Evolutionary conservation across 2,113 vertebrate species (phyloP), one percentile per base, ranked within the genome.

Genomic region (Picathartes gymnocephalus): DNA sequence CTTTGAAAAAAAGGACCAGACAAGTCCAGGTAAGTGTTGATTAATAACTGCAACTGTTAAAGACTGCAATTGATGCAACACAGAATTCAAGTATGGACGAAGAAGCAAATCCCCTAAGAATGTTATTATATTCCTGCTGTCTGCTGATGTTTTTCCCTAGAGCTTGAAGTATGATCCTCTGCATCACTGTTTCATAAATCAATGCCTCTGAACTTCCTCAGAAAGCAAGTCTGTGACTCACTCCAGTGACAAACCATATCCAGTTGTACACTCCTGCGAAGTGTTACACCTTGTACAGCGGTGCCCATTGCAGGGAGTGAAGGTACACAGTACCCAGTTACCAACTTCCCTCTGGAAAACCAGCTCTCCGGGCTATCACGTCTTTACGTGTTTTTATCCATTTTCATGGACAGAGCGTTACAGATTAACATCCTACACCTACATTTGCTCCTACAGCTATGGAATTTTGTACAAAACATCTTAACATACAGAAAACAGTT

Each of bases 281-380:
- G 28, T 37, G 22, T 74, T 58, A 40, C 65, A 66, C 8, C 12
- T 42, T 58, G 10, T 54, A 19, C 3, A 21, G 6, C 31, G 14
- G 9, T 21, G 20, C 9, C 40, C 20, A 14, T 15, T 68, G 22
- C 15, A 68, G 37, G 14, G 13, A 80, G 11, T 21, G 35, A 66
- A 70, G 24, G 37, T 5, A 78, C 45, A 58, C 7, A 16, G 10
- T 15, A 58, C 4, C 6, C 15, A 42, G 24, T 7, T 35, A 65
- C 30, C 14, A 60, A 31, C 7, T 13, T 70, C 39, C 62, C 68
- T 15, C 15, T 16, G 7, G 24, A 79, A 70, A 47, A 79, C 6
- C 0, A 0, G 30, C 9, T 44, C 33, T 33, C 40, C 42, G 5
- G 31, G 17, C 15, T 76, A 48, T 20, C 72, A 45, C 0, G 2